phyloP scores from a whole-genome alignment of 2,888 invertebrate species.

The Ormyrus thymus region DNA sequence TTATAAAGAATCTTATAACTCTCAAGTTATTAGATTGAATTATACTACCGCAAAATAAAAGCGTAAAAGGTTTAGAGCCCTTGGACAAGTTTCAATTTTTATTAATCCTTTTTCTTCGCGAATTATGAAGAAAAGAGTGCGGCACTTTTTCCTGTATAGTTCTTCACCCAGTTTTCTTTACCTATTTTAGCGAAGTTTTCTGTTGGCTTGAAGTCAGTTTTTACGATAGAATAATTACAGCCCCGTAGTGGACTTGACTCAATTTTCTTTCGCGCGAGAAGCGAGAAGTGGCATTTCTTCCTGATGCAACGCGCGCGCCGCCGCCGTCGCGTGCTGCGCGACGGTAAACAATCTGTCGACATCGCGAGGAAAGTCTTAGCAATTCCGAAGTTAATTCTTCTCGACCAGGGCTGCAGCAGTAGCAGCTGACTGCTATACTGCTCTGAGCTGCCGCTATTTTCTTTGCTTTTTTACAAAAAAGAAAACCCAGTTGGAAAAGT shows the following conservation, averaged over 20 bases:
- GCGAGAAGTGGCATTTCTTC: conserved; percentile 11
- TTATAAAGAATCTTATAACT: too few species aligned
- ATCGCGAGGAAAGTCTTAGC: conserved; percentile 27
- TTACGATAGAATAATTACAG: conserved; percentile 33
- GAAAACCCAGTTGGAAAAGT: conserved; percentile 21
- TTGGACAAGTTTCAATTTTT: too few species aligned
- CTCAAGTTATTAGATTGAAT: too few species aligned
- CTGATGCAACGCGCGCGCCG: background rate
- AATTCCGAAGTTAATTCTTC: conserved; percentile 47
- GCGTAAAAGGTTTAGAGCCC: too few species aligned
- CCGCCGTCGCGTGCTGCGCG: background rate
- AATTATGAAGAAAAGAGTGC: too few species aligned
- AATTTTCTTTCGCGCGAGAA: background rate
- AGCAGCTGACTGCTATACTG: background rate
- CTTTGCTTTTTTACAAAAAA: background rate
- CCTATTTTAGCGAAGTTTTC: conserved; percentile 1
- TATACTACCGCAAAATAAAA: too few species aligned
- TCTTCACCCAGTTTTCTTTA: background rate
- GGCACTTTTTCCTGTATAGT: too few species aligned
- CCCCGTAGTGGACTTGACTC: conserved; percentile 13
- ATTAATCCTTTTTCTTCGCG: too few species aligned
- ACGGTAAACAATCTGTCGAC: conserved; percentile 42
- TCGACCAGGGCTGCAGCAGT: conserved; percentile 4
- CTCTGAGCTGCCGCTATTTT: background rate
- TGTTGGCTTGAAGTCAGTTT: conserved; percentile 9